A percentile compares a stretch with the other conserved stretches of the same genome.
phyloP scores from a whole-genome alignment of 2,797 vertebrate species.

The Eupleurogrammus muticus region DNA sequence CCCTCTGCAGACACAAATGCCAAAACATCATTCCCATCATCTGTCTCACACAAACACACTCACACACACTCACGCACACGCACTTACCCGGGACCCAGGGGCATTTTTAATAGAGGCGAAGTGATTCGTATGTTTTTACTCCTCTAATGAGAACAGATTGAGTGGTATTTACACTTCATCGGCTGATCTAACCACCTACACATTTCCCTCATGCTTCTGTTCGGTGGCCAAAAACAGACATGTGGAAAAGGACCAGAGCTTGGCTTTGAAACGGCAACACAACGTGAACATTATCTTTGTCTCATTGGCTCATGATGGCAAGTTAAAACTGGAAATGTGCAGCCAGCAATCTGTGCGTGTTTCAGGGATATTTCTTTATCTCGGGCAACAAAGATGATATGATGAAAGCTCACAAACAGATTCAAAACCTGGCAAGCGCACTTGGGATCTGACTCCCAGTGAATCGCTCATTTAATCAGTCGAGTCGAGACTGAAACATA shows the following conservation, averaged over 20 bases:
- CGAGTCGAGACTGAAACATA: conserved; percentile 8
- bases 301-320: conserved; percentile 58
- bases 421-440: conserved; percentile 13
- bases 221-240: conserved; percentile 78
- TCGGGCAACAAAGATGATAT: not conserved
- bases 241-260: conserved; percentile 72
- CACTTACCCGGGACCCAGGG: conserved; percentile 70
- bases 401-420: conserved; percentile 15
- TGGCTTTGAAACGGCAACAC: conserved; percentile 68
- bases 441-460: conserved; percentile 5
- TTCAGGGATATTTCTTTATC: conserved; percentile 5
- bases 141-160: conserved; percentile 85
- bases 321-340: conserved; percentile 36
- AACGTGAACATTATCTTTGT: conserved; percentile 68
- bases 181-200: conserved; percentile 82
- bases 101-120: conserved; percentile 80
- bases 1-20: conserved; percentile 77
- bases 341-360: conserved; percentile 30
- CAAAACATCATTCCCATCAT: conserved; percentile 76
- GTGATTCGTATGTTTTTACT: conserved; percentile 81
- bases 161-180: conserved; percentile 86
- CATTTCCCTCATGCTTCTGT: conserved; percentile 74
- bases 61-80: conserved; percentile 40
- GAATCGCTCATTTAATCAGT: conserved; percentile 37
- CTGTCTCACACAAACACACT: conserved; percentile 48